phyloP scores from a whole-genome alignment of 2,797 vertebrate species.

The Amblyraja radiata region DNA sequence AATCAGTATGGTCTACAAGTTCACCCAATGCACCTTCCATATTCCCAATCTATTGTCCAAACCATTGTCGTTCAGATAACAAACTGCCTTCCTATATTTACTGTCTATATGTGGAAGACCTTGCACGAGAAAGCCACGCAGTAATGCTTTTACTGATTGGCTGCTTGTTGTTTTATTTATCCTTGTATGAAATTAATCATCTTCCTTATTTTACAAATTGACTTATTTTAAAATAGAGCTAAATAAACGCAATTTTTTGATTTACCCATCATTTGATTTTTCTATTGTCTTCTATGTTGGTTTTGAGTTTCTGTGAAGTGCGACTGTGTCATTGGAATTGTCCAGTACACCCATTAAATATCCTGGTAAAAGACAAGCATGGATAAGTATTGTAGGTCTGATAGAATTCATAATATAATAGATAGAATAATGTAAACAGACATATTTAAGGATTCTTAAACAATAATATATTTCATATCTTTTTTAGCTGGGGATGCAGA shows the following conservation, averaged over 20 bases:
- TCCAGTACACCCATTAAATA: neutral
- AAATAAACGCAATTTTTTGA: neutral
- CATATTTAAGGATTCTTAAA: neutral
- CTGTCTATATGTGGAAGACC: too few relatives aligned
- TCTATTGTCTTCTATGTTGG: neutral
- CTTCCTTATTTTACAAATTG: neutral
- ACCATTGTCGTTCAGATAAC: too few relatives aligned
- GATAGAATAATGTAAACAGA: neutral
- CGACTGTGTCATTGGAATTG: neutral
- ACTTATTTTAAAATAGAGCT: neutral
- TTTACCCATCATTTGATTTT: neutral
- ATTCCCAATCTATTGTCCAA: too few relatives aligned
- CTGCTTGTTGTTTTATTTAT: neutral
- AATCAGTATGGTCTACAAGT: neutral
- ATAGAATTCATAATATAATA: too few relatives aligned
- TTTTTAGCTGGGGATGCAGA: conserved; percentile 88
- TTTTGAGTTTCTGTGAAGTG: neutral
- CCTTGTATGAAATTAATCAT: neutral
- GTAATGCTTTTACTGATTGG: neutral
- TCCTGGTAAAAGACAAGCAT: neutral
- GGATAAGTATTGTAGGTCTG: neutral
- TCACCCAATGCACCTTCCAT: too few relatives aligned
- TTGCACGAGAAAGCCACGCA: neutral
- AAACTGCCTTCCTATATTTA: too few relatives aligned
- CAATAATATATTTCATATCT: conserved; percentile 13